Percentiles rank a stretch among this genome's conserved stretches.
Conservation (phyloP, 2,113 vertebrate species). For the Arizona elegans region DNA sequence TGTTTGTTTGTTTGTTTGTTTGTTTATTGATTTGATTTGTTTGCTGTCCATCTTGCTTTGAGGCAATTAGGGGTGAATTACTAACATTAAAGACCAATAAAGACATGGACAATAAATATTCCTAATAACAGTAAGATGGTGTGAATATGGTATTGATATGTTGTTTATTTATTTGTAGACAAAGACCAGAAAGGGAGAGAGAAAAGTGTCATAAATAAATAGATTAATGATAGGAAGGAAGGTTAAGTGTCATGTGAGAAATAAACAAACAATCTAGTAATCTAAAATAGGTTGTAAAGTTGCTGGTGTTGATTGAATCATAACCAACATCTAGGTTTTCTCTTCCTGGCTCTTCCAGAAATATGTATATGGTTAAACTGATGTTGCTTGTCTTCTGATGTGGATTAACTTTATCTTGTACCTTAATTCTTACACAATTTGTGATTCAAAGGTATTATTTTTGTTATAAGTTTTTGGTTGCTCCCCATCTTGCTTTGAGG, state of each 20-base stretch:
- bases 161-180: background rate
- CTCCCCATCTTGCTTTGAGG: too few species aligned
- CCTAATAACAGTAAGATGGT: background rate
- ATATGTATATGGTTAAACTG: background rate
- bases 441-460: too few species aligned
- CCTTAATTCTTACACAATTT: too few species aligned
- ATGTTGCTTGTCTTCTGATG: background rate
- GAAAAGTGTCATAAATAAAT: background rate
- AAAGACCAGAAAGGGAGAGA: background rate
- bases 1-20: too few species aligned
- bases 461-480: too few species aligned
- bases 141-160: background rate
- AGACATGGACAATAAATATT: background rate
- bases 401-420: background rate
- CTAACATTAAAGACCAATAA: background rate
- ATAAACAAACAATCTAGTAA: background rate
- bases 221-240: background rate
- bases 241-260: background rate
- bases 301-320: background rate
- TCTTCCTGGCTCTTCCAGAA: background rate
- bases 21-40: background rate
- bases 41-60: background rate
- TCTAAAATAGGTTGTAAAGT: background rate
- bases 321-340: background rate
- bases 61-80: background rate